Conservation (phyloP, 2,797 vertebrate genomes). For the Buceros bicornis region DNA sequence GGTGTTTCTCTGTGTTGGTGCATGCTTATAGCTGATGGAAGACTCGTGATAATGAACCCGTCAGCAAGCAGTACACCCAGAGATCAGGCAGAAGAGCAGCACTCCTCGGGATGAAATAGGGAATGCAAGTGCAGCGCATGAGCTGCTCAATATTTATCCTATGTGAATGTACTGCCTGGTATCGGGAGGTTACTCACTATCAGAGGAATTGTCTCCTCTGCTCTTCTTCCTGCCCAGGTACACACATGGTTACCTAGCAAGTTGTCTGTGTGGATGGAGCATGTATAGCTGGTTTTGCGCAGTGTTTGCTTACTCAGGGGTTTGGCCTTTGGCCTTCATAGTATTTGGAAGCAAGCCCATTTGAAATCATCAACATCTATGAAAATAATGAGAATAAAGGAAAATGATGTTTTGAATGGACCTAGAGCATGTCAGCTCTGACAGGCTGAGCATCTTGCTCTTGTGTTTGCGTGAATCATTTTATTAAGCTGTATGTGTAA, state of each 20-base stretch:
- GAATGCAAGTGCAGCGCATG: neutral
- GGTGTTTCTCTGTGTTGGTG: neutral
- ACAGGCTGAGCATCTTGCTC: neutral
- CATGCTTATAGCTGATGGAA: neutral
- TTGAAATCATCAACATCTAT: neutral
- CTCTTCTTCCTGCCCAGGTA: neutral
- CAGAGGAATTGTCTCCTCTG: neutral
- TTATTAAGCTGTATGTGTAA: neutral
- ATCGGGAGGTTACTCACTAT: neutral
- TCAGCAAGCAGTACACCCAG: neutral
- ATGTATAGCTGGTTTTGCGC: neutral
- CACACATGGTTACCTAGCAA: neutral
- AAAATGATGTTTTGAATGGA: neutral
- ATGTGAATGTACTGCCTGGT: neutral
- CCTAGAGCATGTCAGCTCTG: neutral
- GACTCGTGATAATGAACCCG: neutral
- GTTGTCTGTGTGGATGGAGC: accelerated
- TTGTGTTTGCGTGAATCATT: neutral
- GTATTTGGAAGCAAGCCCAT: neutral
- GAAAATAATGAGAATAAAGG: neutral
- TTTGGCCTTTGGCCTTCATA: neutral
- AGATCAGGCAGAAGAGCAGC: neutral
- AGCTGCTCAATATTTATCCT: neutral
- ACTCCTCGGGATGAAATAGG: neutral
- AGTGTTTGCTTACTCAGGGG: neutral